Conservation (phyloP, 2,888 invertebrate genomes). For the Drosophila nr. perissopoda region DNA sequence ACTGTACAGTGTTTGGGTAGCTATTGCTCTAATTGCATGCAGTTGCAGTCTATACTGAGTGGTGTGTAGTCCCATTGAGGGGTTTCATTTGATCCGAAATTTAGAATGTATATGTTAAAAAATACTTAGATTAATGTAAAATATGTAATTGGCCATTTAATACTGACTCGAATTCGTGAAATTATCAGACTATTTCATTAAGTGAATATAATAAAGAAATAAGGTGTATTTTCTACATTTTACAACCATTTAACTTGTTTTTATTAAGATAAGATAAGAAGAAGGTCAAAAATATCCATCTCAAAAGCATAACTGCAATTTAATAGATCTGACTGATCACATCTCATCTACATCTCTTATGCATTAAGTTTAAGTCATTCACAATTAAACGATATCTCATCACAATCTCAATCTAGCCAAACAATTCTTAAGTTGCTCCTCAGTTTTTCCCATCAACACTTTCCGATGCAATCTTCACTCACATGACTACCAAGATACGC, state of each 20-base stretch:
- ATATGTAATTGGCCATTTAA: not conserved
- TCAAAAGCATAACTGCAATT: not conserved
- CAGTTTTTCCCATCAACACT: slow-evolving; percentile 6
- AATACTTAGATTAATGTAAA: not conserved
- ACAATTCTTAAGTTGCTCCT: not conserved
- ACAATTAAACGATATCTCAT: slow-evolving; percentile 23
- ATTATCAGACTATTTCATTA: not conserved
- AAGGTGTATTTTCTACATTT: not conserved
- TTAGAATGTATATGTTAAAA: not conserved
- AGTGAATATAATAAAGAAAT: not conserved
- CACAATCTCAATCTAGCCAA: slow-evolving; percentile 5
- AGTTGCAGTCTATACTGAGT: slow-evolving; percentile 3
- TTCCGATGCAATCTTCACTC: slow-evolving; percentile 3
- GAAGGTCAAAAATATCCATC: fast-evolving
- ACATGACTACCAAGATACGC: slow-evolving; percentile 28
- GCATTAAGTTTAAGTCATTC: not conserved
- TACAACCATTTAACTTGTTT: not conserved
- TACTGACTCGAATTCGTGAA: not conserved
- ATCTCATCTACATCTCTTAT: not conserved
- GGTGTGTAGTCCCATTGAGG: not conserved
- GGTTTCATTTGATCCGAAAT: not conserved
- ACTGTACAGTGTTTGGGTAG: slow-evolving; percentile 20
- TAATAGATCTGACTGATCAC: not conserved
- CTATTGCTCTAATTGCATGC: slow-evolving; percentile 24
- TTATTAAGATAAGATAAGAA: not conserved